These are phyloP conservation scores for Hirtodrosophila cameraria DNA, from an alignment of 2,888 invertebrate genomes.

Conservation along the genomic window DNA sequence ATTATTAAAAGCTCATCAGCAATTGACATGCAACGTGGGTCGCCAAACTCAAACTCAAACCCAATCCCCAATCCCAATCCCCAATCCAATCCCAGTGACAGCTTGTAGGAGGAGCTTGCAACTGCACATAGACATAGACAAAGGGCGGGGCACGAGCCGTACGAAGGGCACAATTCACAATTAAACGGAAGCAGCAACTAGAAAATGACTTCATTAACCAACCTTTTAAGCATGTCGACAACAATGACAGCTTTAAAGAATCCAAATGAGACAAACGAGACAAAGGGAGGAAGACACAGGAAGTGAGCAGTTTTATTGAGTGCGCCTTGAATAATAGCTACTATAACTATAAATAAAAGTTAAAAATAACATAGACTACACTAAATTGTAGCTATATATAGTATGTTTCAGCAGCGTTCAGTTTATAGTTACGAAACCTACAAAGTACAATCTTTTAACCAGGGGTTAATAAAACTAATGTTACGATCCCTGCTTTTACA, in stretches of 20 bases:
- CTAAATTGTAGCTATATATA: too few species aligned
- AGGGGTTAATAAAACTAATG: too few species aligned
- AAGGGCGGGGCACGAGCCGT: not conserved
- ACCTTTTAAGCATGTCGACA: conserved; percentile 38
- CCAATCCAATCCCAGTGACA: too few species aligned
- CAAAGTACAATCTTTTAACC: too few species aligned
- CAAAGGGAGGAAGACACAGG: conserved; percentile 5
- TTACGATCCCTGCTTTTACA: too few species aligned
- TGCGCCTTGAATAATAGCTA: too few species aligned
- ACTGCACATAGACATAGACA: not conserved
- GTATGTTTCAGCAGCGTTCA: too few species aligned
- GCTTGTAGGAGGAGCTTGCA: not conserved
- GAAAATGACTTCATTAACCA: conserved; percentile 69
- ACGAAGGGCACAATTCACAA: conserved; percentile 32
- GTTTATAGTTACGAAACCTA: too few species aligned
- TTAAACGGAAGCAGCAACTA: conserved; percentile 70
- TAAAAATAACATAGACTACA: too few species aligned
- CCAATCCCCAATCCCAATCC: too few species aligned
- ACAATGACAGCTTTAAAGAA: conserved; percentile 16
- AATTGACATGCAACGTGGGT: conserved; percentile 71
- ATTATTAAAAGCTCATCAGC: conserved; percentile 79
- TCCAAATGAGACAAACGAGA: not conserved
- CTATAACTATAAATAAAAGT: too few species aligned
- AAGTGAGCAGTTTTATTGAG: not conserved
- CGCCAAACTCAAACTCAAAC: conserved; percentile 7